Conservation (phyloP, 2,888 invertebrate species). For the Mythimna loreyi region DNA sequence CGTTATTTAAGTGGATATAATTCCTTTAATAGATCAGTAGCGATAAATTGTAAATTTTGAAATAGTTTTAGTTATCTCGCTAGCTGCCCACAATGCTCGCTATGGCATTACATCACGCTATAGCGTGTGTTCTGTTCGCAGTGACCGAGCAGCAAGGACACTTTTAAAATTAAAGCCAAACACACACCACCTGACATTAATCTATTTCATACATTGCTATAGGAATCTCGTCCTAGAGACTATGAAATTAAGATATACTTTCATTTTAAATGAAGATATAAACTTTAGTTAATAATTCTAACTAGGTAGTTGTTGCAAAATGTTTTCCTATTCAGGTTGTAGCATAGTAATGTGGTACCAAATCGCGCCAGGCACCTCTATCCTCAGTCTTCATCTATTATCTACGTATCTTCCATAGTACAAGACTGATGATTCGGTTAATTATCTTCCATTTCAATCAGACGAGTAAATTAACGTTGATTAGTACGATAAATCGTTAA, state of each 20-base stretch:
- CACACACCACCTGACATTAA: slow-evolving; percentile 39
- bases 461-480: slow-evolving; percentile 54
- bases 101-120: slow-evolving; percentile 69
- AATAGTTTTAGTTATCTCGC: slow-evolving; percentile 46
- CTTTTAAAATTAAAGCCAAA: slow-evolving; percentile 59
- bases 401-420: slow-evolving; percentile 23
- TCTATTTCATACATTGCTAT: slow-evolving; percentile 25
- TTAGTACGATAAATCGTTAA: slow-evolving; percentile 30
- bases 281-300: slow-evolving; percentile 38
- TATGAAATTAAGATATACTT: slow-evolving; percentile 26
- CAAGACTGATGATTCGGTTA: slow-evolving; percentile 47
- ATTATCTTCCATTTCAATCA: slow-evolving; percentile 51
- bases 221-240: slow-evolving; percentile 26
- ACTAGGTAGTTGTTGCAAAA: slow-evolving; percentile 50
- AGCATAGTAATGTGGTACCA: slow-evolving; percentile 59
- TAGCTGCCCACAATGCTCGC: slow-evolving; percentile 27
- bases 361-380: slow-evolving; percentile 67
- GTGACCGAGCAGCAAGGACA: slow-evolving; percentile 60
- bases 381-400: slow-evolving; percentile 56
- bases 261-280: slow-evolving; percentile 6
- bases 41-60: slow-evolving; percentile 36
- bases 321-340: slow-evolving; percentile 57
- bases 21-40: too few relatives aligned
- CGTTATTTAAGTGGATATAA: neutral
- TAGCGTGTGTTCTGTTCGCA: slow-evolving; percentile 58